Evolutionary conservation across 1,140 invertebrate genomes (phyloP).

Genomic region (Tetramorium parvispinum): DNA sequence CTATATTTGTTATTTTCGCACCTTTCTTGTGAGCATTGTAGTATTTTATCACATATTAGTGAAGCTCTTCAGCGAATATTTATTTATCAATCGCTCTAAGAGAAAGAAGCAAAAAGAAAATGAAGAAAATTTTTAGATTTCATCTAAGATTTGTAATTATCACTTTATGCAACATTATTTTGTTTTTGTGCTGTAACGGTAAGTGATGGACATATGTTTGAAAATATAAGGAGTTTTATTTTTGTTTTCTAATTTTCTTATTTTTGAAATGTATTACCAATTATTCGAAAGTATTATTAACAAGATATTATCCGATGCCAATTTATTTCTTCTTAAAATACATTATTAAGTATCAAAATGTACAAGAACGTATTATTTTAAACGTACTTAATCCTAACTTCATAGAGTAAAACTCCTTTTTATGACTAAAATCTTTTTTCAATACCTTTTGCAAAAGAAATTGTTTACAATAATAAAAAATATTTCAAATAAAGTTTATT

Average conservation of each 20-base stretch:
- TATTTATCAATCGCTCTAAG: neutral
- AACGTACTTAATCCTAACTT: neutral
- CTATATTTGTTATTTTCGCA: neutral
- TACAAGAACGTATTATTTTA: too few relatives aligned
- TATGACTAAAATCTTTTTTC: too few relatives aligned
- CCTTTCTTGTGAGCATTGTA: neutral
- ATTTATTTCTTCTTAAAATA: neutral
- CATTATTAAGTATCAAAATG: too few relatives aligned
- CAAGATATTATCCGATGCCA: too few relatives aligned
- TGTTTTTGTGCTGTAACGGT: conserved; percentile 29
- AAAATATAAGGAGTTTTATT: neutral
- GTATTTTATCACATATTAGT: neutral
- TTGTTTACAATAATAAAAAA: neutral
- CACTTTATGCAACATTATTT: conserved; percentile 4
- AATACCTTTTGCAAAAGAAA: neutral
- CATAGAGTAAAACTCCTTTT: neutral
- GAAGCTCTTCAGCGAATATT: conserved; percentile 11
- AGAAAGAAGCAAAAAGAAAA: neutral
- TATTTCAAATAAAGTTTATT: neutral
- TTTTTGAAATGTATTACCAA: neutral
- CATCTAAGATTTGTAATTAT: conserved; percentile 8
- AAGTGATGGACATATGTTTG: neutral
- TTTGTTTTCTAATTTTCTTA: neutral
- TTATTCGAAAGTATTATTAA: neutral
- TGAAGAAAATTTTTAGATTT: conserved; percentile 16